phyloP scores from a whole-genome alignment of 2,113 vertebrate species.

The Ailurus styani region DNA sequence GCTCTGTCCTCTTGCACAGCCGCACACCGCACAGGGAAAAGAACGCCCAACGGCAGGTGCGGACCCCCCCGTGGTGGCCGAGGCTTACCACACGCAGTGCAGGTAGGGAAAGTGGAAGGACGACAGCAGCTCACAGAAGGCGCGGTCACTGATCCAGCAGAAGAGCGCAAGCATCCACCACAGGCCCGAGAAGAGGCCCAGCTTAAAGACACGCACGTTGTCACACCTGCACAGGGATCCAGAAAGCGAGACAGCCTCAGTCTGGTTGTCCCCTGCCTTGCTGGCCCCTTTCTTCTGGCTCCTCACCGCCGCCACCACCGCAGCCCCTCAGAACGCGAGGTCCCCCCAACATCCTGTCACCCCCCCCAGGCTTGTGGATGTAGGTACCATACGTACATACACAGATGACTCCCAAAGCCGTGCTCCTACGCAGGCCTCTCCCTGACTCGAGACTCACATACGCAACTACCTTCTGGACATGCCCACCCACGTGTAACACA shows the following conservation, averaged over 20 bases:
- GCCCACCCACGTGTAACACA: rapidly evolving
- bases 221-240: conserved; percentile 86
- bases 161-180: conserved; percentile 96
- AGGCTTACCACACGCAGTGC: conserved; percentile 94
- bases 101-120: conserved; percentile 97
- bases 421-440: neutral
- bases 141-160: conserved; percentile 97
- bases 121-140: conserved; percentile 96
- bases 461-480: neutral
- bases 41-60: neutral
- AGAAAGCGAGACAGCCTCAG: rapidly evolving
- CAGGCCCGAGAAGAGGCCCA: conserved; percentile 94
- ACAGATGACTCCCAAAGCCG: neutral
- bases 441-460: neutral
- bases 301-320: neutral
- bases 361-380: no score
- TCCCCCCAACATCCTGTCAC: neutral
- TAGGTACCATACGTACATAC: neutral
- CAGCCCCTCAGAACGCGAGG: neutral
- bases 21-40: neutral
- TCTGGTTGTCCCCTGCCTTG: rapidly evolving
- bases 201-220: conserved; percentile 95
- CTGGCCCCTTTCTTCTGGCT: neutral
- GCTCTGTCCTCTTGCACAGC: neutral
- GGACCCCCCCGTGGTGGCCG: rapidly evolving